Conservation (phyloP, 2,113 vertebrate species). For the Uria lomvia region DNA sequence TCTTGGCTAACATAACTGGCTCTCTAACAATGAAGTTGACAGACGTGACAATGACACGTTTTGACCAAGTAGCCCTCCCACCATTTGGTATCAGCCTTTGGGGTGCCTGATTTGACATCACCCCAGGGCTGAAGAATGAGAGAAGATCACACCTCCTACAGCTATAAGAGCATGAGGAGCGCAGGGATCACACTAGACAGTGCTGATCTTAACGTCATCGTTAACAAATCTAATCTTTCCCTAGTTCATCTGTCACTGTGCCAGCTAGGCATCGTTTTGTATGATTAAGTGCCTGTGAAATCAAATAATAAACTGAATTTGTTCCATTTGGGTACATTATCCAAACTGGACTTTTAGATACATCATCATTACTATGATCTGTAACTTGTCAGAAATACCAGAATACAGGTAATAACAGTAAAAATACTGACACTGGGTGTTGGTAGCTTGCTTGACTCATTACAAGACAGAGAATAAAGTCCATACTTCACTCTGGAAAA, state of each 20-base stretch:
- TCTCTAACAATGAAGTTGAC: neutral
- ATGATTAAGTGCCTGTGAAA: constrained; percentile 20
- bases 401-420: neutral
- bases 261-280: neutral
- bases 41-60: neutral
- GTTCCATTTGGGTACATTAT: neutral
- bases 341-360: neutral
- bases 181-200: neutral
- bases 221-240: constrained; percentile 23
- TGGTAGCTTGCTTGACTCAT: neutral
- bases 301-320: constrained; percentile 44
- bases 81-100: neutral
- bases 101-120: neutral
- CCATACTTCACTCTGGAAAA: neutral
- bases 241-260: constrained; percentile 6
- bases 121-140: neutral
- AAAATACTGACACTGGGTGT: neutral
- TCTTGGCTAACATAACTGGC: neutral
- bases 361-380: neutral
- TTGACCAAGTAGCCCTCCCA: neutral
- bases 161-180: neutral
- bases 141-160: neutral
- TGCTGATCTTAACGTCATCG: neutral
- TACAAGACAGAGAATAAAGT: neutral
- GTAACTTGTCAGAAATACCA: neutral